These are phyloP conservation scores for Neopelma chrysocephalum DNA, from an alignment of 2,797 vertebrate species.

Conservation along the genomic window DNA sequence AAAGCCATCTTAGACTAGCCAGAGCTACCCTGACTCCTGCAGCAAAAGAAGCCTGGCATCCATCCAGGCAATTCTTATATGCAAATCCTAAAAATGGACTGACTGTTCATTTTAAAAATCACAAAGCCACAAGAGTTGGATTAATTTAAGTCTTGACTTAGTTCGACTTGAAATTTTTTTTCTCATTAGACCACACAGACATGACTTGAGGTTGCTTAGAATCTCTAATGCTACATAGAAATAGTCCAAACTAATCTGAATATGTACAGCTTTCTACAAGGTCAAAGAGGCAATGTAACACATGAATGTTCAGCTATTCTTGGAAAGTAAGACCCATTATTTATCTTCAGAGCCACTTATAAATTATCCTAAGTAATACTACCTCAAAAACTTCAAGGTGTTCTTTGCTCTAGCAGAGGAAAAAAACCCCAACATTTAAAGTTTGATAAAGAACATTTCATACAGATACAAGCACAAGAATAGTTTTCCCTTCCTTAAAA, in stretches of 20 bases:
- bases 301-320: slow-evolving; percentile 39
- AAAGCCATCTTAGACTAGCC: neutral
- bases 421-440: neutral
- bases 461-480: neutral
- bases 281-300: slow-evolving; percentile 48
- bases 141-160: slow-evolving; percentile 23
- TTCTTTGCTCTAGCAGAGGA: neutral
- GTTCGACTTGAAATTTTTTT: slow-evolving; percentile 21
- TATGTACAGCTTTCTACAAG: slow-evolving; percentile 37
- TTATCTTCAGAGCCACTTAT: slow-evolving; percentile 17
- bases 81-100: neutral
- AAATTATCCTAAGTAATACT: slow-evolving; percentile 28
- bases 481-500: neutral
- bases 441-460: neutral
- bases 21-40: neutral
- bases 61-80: neutral
- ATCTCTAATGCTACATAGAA: slow-evolving; percentile 12
- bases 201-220: neutral
- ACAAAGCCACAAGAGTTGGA: neutral
- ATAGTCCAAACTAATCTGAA: slow-evolving; percentile 10
- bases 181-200: slow-evolving; percentile 24
- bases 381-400: slow-evolving; percentile 24
- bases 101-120: neutral
- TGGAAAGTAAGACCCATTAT: slow-evolving; percentile 47
- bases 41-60: slow-evolving; percentile 2